phyloP scores from a whole-genome alignment of 1,140 invertebrate species.

The Tenebrio molitor region DNA sequence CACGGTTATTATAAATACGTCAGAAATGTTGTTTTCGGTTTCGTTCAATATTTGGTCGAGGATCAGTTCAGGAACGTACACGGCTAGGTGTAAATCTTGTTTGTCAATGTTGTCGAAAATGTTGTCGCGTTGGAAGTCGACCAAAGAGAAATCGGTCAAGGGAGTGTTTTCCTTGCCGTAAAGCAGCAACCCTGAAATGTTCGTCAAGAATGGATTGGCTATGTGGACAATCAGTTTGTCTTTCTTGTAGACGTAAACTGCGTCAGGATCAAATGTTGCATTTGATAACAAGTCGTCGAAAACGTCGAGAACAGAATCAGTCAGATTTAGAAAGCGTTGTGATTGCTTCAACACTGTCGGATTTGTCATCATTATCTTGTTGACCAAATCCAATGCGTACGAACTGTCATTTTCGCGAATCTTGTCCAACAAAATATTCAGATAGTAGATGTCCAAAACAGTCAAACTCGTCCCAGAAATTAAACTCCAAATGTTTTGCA shows the following conservation, averaged over 20 bases:
- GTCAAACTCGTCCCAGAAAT: neutral
- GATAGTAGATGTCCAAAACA: conserved; percentile 38
- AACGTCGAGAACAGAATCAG: conserved; percentile 39
- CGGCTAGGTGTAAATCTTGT: conserved; percentile 69
- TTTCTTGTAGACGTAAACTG: conserved; percentile 46
- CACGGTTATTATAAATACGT: conserved; percentile 65
- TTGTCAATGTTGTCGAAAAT: conserved; percentile 66
- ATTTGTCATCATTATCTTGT: conserved; percentile 47
- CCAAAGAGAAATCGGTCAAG: conserved; percentile 67
- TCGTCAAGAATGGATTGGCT: conserved; percentile 69
- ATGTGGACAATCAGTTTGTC: conserved; percentile 68
- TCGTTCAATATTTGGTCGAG: conserved; percentile 43
- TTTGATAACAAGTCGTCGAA: conserved; percentile 50
- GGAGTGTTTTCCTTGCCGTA: conserved; percentile 53
- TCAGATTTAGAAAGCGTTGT: conserved; percentile 48
- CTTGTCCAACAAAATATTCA: conserved; percentile 9
- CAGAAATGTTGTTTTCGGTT: conserved; percentile 21
- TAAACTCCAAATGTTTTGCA: neutral
- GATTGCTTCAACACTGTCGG: conserved; percentile 34
- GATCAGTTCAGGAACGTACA: conserved; percentile 67
- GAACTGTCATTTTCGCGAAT: neutral
- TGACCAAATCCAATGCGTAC: conserved; percentile 31
- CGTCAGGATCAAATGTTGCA: neutral
- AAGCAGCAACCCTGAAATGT: conserved; percentile 72
- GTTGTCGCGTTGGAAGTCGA: conserved; percentile 67